phyloP scores from a whole-genome alignment of 1,140 invertebrate species.

The Aphelinus atriplicis region DNA sequence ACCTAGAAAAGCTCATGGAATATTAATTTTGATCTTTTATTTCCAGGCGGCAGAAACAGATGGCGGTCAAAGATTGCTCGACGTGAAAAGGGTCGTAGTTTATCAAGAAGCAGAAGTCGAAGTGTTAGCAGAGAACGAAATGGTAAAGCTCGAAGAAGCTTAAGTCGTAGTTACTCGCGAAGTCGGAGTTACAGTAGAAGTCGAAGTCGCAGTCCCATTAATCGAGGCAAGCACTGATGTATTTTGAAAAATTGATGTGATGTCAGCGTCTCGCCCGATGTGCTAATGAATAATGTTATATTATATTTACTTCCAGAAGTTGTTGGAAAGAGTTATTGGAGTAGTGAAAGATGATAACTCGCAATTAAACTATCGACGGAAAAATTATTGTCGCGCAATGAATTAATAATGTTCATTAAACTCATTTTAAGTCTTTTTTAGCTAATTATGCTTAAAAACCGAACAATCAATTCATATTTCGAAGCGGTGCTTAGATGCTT shows the following conservation, averaged over 20 bases:
- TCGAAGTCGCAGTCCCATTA: slow-evolving; percentile 39
- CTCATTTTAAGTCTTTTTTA: slow-evolving; percentile 23
- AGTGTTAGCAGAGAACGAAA: slow-evolving; percentile 62
- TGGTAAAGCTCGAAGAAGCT: slow-evolving; percentile 58
- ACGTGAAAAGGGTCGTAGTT: slow-evolving; percentile 59
- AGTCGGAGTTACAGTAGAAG: slow-evolving; percentile 55
- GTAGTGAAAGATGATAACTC: slow-evolving; percentile 61
- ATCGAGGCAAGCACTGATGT: slow-evolving; percentile 39
- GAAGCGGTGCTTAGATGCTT: slow-evolving; percentile 25
- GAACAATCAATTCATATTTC: slow-evolving; percentile 32
- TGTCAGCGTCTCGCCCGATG: slow-evolving; percentile 20
- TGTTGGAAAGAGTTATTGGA: slow-evolving; percentile 64
- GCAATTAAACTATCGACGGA: neutral
- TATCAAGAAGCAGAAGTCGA: slow-evolving; percentile 60
- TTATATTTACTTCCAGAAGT: slow-evolving; percentile 56
- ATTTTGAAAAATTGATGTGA: slow-evolving; percentile 30
- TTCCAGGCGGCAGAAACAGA: slow-evolving; percentile 59
- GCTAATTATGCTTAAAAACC: slow-evolving; percentile 14
- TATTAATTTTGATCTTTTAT: neutral
- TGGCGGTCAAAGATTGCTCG: slow-evolving; percentile 58
- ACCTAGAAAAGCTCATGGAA: neutral
- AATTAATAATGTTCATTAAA: slow-evolving; percentile 15
- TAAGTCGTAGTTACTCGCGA: slow-evolving; percentile 62
- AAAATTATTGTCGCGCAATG: slow-evolving; percentile 12
- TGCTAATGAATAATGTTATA: slow-evolving; percentile 31